Conservation (phyloP, 2,113 vertebrate genomes). For the Corvus moneduloides region DNA sequence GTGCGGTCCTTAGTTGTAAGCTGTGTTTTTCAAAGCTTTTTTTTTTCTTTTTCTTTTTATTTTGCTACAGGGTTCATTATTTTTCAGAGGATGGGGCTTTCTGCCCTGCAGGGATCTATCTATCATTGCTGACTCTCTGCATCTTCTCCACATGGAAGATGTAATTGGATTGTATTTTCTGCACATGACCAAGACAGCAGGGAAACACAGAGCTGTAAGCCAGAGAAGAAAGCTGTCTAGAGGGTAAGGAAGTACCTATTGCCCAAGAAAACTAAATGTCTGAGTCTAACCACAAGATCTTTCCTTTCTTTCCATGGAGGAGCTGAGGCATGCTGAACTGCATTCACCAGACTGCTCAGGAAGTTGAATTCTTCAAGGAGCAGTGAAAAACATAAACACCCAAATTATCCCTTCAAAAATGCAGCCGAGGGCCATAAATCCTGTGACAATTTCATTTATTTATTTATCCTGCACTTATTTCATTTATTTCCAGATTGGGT, state of each 20-base stretch:
- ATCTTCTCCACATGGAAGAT: constrained; percentile 42
- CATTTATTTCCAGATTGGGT: background rate
- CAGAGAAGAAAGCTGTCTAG: background rate
- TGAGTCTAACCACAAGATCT: background rate
- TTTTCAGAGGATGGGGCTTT: constrained; percentile 27
- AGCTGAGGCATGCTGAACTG: background rate
- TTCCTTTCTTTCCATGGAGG: background rate
- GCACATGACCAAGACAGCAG: background rate
- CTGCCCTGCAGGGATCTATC: constrained; percentile 27
- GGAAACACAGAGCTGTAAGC: background rate
- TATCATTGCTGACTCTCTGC: constrained; percentile 18
- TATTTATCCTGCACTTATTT: background rate
- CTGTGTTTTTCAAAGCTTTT: background rate
- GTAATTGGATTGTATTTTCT: constrained; percentile 51
- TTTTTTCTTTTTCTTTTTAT: background rate
- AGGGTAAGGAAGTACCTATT: background rate
- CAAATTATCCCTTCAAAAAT: background rate
- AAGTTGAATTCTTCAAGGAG: background rate
- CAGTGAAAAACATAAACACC: background rate
- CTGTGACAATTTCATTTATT: background rate
- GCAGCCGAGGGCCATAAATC: background rate
- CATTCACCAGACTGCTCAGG: background rate
- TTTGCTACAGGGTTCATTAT: constrained; percentile 18
- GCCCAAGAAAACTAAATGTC: background rate
- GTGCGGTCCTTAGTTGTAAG: background rate